Evolutionary conservation across 2,888 invertebrate species (phyloP), one percentile per base, ranked within the genome.

Genomic region (Bhutanitis thaidina): DNA sequence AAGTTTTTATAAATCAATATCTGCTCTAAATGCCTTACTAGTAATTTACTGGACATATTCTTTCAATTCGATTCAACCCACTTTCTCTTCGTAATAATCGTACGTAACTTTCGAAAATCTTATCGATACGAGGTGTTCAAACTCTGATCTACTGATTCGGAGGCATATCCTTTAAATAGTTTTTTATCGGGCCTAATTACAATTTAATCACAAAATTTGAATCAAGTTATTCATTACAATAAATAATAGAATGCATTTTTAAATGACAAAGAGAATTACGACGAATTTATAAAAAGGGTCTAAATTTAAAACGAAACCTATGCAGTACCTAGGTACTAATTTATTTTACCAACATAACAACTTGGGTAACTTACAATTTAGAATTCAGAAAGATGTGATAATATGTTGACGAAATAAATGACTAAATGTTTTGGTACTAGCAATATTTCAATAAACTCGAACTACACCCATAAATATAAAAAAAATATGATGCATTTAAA

Each of bases 401-500:
- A 27, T 8, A 27, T 8, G 45, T 8, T 40, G 20, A 46, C 45
- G 40, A n/a, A 32, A 20, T 35, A 41, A 51, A 29, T n/a, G 37
- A 47, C 9, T 14, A 12, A n/a, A n/a, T n/a, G n/a, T 39, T 39
- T 45, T 32, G 39, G 34, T 5, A 34, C 13, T 20, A 34, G 20
- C 7, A 27, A 8, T 7, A 44, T 13, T 25, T 13, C 39, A 14
- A 20, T 13, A 32, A 12, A 16, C 10, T 38, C 20, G 5, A 12
- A 5, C 13, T 35, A 25, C 3, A 44, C 13, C 13, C 25, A 20
- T n/a, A 7, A 14, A 15, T 16, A 7, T 37, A 5, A n/a, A 34
- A 4, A 15, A 30, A 35, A 7, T n/a, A 35, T 13, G 7, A 13
- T 35, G 8, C 12, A 3, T 2, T 35, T 20, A 2, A 20, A n/a